Percentiles rank a stretch among this genome's conserved stretches.
phyloP scores from a whole-genome alignment of 2,797 vertebrate genomes.

The Graptemys geographica region DNA sequence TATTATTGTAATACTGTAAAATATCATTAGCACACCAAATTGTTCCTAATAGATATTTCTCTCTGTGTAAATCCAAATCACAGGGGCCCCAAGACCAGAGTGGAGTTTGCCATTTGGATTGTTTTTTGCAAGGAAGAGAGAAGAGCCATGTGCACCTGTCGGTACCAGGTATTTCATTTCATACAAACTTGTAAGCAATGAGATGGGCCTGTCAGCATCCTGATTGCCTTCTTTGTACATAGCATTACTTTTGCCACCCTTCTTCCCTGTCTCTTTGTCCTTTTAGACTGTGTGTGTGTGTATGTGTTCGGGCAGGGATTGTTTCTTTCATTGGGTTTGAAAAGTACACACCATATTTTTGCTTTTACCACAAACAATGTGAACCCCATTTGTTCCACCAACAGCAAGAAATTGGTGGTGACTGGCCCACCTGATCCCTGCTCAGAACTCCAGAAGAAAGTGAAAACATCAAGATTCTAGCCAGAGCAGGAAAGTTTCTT shows the following conservation, averaged over 20 bases:
- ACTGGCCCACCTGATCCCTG: constrained; percentile 39
- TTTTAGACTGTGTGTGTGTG: background rate
- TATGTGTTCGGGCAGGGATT: background rate
- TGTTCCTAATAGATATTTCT: accelerated
- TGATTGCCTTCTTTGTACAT: background rate
- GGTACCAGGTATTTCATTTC: constrained; percentile 2
- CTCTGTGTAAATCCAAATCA: background rate
- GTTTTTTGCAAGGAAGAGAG: background rate
- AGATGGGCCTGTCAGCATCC: accelerated
- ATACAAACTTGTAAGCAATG: background rate
- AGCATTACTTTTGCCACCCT: background rate
- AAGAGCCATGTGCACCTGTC: background rate
- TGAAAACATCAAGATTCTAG: background rate
- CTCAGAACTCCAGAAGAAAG: constrained; percentile 50
- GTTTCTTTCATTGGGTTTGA: constrained; percentile 31
- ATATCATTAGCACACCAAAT: background rate
- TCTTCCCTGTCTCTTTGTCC: constrained; percentile 23
- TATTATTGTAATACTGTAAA: background rate
- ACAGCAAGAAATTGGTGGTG: constrained; percentile 2
- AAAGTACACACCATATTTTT: background rate
- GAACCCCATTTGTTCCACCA: constrained; percentile 44
- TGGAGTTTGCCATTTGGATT: background rate
- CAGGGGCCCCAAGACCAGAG: background rate
- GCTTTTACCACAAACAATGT: background rate
- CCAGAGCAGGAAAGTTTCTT: constrained; percentile 58